Evolutionary conservation across 2,797 vertebrate species (phyloP), one percentile per base, ranked within the genome.

Genomic region (Pogonophryne albipinna): DNA sequence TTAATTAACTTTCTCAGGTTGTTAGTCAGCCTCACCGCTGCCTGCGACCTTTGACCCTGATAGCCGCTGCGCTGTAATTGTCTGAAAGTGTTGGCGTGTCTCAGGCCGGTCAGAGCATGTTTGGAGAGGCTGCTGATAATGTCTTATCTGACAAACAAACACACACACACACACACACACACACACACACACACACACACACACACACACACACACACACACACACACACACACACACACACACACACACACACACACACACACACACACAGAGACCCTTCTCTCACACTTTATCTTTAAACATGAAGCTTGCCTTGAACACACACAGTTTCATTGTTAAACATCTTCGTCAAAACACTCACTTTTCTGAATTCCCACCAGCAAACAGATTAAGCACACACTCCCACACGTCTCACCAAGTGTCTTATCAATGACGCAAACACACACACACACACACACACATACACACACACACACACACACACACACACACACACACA

Each of bases 1-100:
- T 63, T 87, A 76, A 87, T 89, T 89, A 89, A 80, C 82, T 10
- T 9, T 34, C 79, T 78, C 62, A 4, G 80, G 57, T 78, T 42
- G 41, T 75, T 8, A 17, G 55, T 15, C 3, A 55, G 69, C 83
- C 84, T 53, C 53, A 0, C 56, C 9, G 63, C 47, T 12, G 34
- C 77, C n/a, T 41, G 11, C 1, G 72, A 76, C 78, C 75, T 85
- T 56, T 86, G 88, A 88, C 85, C 38, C 73, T 66, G 66, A 77
- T 53, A 47, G 76, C 71, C 10, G 67, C 14, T 42, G 1, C 11
- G 78, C 84, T 83, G 76, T 82, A 82, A 89, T 82, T 66, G 73
- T 55, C 1, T 0, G 27, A 27, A 27, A 27, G 27, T 42, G 58
- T 76, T 10, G 10, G 61, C 12, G 27, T 27, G 5, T 64, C 53